phyloP scores from a whole-genome alignment of 1,140 invertebrate genomes.

The Bombus breviceps region DNA sequence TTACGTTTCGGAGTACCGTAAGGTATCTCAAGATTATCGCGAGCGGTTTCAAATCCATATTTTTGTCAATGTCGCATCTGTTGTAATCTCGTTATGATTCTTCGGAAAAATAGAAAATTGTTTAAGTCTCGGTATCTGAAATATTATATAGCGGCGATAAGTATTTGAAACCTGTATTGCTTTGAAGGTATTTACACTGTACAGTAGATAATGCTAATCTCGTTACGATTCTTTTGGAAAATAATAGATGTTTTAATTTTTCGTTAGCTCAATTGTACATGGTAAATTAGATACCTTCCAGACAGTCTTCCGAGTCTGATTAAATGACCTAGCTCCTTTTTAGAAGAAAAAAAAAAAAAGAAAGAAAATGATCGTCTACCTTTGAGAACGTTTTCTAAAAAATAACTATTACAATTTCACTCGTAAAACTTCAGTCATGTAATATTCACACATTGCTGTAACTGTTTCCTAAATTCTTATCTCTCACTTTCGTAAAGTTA shows the following conservation, averaged over 20 bases:
- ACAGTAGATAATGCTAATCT: no score
- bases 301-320: fast-evolving
- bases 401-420: background rate
- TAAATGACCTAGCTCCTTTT: background rate
- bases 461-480: background rate
- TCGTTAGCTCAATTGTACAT: no score
- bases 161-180: no score
- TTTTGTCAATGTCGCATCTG: no score
- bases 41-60: background rate
- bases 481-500: background rate
- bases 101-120: background rate
- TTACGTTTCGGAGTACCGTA: constrained; percentile 15
- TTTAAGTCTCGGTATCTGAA: no score
- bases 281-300: no score
- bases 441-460: no score
- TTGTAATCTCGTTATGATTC: background rate
- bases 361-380: background rate
- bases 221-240: no score
- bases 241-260: no score
- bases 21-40: background rate
- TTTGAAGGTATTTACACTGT: no score
- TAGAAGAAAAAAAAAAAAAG: background rate
- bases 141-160: no score
- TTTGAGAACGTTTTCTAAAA: background rate
- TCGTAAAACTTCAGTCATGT: background rate